Base-by-base conservation (phyloP, 2,888 invertebrate genomes). In the Oligia latruncula region DNA sequence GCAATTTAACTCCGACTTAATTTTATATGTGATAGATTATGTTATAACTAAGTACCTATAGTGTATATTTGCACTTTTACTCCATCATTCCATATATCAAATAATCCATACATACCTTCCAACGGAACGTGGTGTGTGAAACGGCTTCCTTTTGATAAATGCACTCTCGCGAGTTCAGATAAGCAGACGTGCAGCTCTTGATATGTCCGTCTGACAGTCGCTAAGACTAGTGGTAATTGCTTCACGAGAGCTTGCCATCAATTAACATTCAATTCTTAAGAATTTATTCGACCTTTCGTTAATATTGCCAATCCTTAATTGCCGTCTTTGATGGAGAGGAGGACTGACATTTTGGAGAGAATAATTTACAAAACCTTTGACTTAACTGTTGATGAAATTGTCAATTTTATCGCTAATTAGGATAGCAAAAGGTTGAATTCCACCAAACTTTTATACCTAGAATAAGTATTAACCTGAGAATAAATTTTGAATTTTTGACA, bases 171-270 rank as follows among this genome's bases (percentile, higher is more conserved):
- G 83, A 90, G 88, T 81, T 81, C 83, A 92, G 93, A 93, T 92
- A 93, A 92, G 90, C 92, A 92, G 90, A 91, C 92, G 89, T 91
- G 87, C 87, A 90, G 89, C 91, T 86, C 89, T 92, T 91, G 92
- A 90, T 92, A 93, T 92, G 91, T 92, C 91, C 91, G 90, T 84
- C 92, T 91, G 92, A 92, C 91, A 92, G 88, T 83, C 80, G 78
- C 90, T 89, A 89, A 90, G 91, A 92, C 91, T 90, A 91, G 91
- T 90, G 91, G 92, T 94, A 93, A 95, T 94, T 94, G 93, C 92
- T 90, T 89, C 90, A 91, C 91, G 84, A 90, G 87, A 89, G 90
- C 92, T 83, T 81, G 77, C 79, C 81, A 82, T 88, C 88, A 90
- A 88, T 88, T 89, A 88, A 83, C 81, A 81, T 86, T 88, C 81